Conservation (phyloP, 2,888 invertebrate species). For the Caenorhabditis sinica region DNA sequence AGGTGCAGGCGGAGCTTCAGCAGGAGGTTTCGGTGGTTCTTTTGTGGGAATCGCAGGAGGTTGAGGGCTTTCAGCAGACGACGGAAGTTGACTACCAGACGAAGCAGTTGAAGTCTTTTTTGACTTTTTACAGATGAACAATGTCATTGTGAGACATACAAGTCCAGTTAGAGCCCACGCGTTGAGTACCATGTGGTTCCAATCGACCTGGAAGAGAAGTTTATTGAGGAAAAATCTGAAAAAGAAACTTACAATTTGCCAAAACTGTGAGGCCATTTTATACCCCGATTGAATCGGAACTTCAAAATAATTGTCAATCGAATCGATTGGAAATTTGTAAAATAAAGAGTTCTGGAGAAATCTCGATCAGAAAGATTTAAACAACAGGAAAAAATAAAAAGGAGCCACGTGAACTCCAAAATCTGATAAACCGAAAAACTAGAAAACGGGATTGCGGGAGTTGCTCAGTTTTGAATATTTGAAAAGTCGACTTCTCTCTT, state of each 20-base stretch:
- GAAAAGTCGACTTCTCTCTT: slow-evolving; percentile 14
- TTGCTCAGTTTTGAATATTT: slow-evolving; percentile 18
- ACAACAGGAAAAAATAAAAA: background rate
- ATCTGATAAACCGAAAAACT: background rate
- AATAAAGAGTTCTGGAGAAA: background rate
- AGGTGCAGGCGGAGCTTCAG: slow-evolving; percentile 4
- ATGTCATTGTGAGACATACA: slow-evolving; percentile 29
- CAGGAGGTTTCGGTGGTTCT: slow-evolving; percentile 2
- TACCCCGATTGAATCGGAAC: slow-evolving; percentile 20
- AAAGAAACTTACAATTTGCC: slow-evolving; percentile 34
- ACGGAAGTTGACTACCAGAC: background rate
- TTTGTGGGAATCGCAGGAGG: background rate
- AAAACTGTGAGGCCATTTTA: slow-evolving; percentile 36
- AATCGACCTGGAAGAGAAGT: slow-evolving; percentile 18
- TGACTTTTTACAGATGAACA: slow-evolving; percentile 26
- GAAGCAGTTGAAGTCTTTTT: slow-evolving; percentile 3
- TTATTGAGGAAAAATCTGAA: background rate
- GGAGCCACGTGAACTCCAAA: background rate
- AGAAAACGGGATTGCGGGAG: background rate
- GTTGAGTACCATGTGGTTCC: slow-evolving; percentile 19
- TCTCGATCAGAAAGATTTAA: background rate
- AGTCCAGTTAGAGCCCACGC: slow-evolving; percentile 26
- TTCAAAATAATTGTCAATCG: slow-evolving; percentile 26
- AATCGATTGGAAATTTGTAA: background rate
- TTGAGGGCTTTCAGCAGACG: background rate